These are phyloP conservation scores for Neogobius melanostomus DNA, from an alignment of 2,113 vertebrate species.

Conservation along the genomic window DNA sequence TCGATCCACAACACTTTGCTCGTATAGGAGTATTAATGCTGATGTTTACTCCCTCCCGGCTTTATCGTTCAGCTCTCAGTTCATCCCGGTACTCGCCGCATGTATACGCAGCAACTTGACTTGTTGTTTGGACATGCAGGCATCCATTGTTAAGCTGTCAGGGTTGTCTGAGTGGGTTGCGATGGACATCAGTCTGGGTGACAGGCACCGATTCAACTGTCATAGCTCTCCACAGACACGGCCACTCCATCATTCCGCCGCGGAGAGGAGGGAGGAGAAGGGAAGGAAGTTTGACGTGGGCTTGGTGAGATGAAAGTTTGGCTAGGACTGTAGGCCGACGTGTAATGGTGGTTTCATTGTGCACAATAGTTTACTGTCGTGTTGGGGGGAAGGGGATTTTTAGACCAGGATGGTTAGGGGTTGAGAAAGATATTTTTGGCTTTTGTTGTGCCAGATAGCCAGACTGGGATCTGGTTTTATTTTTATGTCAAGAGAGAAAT, in stretches of 20 bases:
- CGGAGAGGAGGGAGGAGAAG: conserved; percentile 19
- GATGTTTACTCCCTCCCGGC: conserved; percentile 33
- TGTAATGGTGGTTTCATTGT: neutral
- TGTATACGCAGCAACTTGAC: neutral
- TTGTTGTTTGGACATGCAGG: conserved; percentile 53
- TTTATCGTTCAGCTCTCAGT: conserved; percentile 28
- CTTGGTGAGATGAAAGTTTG: conserved; percentile 3
- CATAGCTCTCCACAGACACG: conserved; percentile 52
- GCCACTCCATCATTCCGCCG: conserved; percentile 63
- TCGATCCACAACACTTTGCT: conserved; percentile 13
- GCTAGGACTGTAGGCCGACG: conserved; percentile 1
- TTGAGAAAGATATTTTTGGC: neutral
- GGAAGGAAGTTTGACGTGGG: conserved; percentile 15
- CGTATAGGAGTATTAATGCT: conserved; percentile 22
- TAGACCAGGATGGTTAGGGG: neutral
- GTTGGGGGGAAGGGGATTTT: neutral
- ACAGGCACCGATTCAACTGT: conserved; percentile 69
- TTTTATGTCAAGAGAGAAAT: too few relatives aligned
- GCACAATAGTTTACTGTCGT: neutral
- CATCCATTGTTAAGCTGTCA: conserved; percentile 65
- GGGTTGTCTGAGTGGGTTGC: conserved; percentile 47
- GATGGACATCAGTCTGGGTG: conserved; percentile 67
- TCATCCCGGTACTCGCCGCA: conserved; percentile 2
- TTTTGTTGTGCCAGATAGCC: neutral
- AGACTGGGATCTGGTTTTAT: neutral